These are phyloP conservation scores for Eudasyphora cyanicolor DNA, from an alignment of 2,888 invertebrate species.

Conservation along the genomic window DNA sequence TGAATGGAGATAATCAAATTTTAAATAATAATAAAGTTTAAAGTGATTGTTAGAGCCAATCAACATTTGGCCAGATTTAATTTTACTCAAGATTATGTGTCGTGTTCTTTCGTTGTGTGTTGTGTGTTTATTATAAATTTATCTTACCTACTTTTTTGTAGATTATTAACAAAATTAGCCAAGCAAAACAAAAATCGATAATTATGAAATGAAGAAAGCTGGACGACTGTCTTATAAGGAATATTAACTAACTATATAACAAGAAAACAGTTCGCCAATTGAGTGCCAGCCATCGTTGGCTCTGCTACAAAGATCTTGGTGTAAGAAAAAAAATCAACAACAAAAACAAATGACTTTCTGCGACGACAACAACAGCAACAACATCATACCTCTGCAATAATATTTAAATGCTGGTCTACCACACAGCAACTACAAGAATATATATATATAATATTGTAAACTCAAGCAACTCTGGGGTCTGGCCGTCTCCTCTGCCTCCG, in stretches of 20 bases:
- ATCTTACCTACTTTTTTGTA: slow-evolving; percentile 14
- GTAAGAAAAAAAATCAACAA: slow-evolving; percentile 11
- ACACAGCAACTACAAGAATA: slow-evolving; percentile 21
- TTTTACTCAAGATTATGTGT: slow-evolving; percentile 22
- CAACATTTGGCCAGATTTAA: background rate
- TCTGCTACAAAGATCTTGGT: slow-evolving; percentile 8
- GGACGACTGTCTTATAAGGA: background rate
- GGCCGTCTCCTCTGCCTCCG: slow-evolving; percentile 37
- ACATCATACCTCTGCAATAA: slow-evolving; percentile 54
- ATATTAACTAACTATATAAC: background rate
- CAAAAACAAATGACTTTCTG: slow-evolving; percentile 17
- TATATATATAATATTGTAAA: slow-evolving; percentile 37
- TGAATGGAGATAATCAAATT: background rate
- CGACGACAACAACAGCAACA: slow-evolving; percentile 28
- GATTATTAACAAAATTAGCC: slow-evolving; percentile 41
- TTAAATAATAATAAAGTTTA: slow-evolving; percentile 31
- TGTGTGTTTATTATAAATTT: slow-evolving; percentile 32
- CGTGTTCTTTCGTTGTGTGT: too few species aligned
- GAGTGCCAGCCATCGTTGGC: background rate
- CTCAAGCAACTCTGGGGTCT: slow-evolving; percentile 42
- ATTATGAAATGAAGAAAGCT: slow-evolving; percentile 11
- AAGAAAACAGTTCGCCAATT: background rate
- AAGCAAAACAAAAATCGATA: slow-evolving; percentile 38
- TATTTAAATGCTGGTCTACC: slow-evolving; percentile 1
- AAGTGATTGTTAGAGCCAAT: slow-evolving; percentile 12